Percentiles rank a stretch among this genome's conserved stretches.
Evolutionary conservation across 2,888 invertebrate species (phyloP).

Genomic region (Lasioglossum vierecki): DNA sequence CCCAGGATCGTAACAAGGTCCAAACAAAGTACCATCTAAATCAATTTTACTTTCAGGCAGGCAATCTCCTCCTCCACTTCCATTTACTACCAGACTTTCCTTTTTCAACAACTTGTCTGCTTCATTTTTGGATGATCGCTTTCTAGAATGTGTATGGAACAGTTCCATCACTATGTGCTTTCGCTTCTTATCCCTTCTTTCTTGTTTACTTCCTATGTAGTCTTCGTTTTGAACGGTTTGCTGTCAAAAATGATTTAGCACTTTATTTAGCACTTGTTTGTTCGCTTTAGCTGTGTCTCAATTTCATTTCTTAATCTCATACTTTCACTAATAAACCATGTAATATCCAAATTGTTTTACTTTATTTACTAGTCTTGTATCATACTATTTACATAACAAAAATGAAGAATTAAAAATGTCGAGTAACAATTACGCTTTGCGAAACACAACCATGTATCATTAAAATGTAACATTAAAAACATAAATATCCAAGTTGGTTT

Average conservation of each 20-base stretch:
- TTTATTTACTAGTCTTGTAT: not conserved
- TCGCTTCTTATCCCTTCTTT: conserved; percentile 89
- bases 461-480: not conserved
- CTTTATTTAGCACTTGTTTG: not conserved
- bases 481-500: conserved; percentile 4
- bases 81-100: conserved; percentile 64
- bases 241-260: conserved; percentile 37
- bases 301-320: not conserved
- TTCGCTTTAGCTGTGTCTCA: not conserved
- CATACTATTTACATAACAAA: not conserved
- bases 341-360: not conserved
- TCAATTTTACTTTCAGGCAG: conserved; percentile 60
- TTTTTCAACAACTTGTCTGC: conserved; percentile 70
- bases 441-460: not conserved
- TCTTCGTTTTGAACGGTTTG: conserved; percentile 66
- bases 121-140: conserved; percentile 74
- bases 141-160: conserved; percentile 87
- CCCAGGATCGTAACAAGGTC: conserved; percentile 74
- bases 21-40: conserved; percentile 65
- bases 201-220: conserved; percentile 87
- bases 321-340: not conserved
- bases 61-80: conserved; percentile 60
- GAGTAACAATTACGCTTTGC: not conserved
- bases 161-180: conserved; percentile 89
- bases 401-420: not conserved